These are phyloP conservation scores for Barnardius zonarius DNA, from an alignment of 2,113 vertebrate species.

Conservation along the genomic window DNA sequence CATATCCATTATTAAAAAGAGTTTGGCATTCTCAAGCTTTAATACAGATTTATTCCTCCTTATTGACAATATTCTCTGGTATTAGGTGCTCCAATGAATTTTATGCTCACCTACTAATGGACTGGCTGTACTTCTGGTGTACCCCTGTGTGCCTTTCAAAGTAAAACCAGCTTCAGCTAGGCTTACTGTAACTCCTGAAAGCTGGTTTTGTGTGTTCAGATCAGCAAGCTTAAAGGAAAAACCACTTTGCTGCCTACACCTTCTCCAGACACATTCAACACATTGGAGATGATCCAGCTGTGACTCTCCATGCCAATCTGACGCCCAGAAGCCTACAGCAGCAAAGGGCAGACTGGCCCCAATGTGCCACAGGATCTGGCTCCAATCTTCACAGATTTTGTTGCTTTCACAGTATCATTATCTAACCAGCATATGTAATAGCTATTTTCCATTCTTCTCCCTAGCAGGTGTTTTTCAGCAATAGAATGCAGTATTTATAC, in stretches of 20 bases:
- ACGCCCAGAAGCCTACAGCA: neutral
- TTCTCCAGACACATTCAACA: neutral
- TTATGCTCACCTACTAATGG: neutral
- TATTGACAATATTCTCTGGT: neutral
- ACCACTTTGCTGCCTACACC: neutral
- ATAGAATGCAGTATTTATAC: slow-evolving; percentile 28
- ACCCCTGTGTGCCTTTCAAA: neutral
- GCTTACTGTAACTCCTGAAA: neutral
- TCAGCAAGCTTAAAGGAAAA: neutral
- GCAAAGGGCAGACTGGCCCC: neutral
- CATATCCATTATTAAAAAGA: neutral
- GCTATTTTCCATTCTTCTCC: neutral
- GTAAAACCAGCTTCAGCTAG: neutral
- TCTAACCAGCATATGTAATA: neutral
- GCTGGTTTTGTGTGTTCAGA: neutral
- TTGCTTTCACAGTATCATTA: neutral
- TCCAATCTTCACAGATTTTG: neutral
- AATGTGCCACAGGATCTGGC: neutral
- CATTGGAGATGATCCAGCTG: neutral
- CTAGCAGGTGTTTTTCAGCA: slow-evolving; percentile 21
- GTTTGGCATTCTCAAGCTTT: neutral
- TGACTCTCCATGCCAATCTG: neutral
- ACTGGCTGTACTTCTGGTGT: neutral
- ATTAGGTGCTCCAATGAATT: neutral
- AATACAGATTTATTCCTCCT: neutral